Evolutionary conservation across 2,888 invertebrate species (phyloP), one percentile per base, ranked within the genome.

Genomic region (Neoaliturus tenellus): DNA sequence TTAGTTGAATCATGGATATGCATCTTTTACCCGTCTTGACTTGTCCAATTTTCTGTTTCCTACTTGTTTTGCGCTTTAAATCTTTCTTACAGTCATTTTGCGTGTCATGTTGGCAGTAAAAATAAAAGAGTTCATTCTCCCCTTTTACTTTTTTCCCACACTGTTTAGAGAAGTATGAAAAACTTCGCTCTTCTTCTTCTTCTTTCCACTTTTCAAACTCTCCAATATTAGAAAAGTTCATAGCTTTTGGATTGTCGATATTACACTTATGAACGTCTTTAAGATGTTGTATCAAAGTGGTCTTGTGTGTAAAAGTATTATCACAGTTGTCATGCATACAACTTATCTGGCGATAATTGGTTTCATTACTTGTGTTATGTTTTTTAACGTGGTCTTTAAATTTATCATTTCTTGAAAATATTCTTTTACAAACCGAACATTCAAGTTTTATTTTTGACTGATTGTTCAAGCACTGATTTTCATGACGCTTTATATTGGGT

Each of bases 21-120:
- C 51, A 6, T 41, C 41, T 6, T 10, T 41, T 41, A 6, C 41
- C 41, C 8, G 41, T 41, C 14, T 41, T 41, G 8, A 51, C 51
- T n/a, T 51, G 51, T 5, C 51, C 51, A 51, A 51, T 51, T 6
- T 51, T 6, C 20, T n/a, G 14, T n/a, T 51, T 51, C n/a, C 51
- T 8, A n/a, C 20, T 51, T 12, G 51, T 51, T 51, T n/a, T n/a
- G n/a, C n/a, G n/a, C n/a, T n/a, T n/a, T n/a, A n/a, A n/a, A n/a
- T n/a, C n/a, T n/a, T n/a, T n/a, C n/a, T n/a, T n/a, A n/a, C n/a
- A 8, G 5, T 39, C 6, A 51, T 4, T 51, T 51, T 12, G 6
- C n/a, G 51, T 51, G 17, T 51, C 51, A 51, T n/a, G 51, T 51
- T 51, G 51, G n/a, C 51, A 51, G n/a, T 51, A 51, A n/a, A 51